A percentile compares a stretch with the other conserved stretches of the same genome.
These are phyloP conservation scores for Phalangium opilio DNA, from an alignment of 2,888 invertebrate species.

Conservation along the genomic window DNA sequence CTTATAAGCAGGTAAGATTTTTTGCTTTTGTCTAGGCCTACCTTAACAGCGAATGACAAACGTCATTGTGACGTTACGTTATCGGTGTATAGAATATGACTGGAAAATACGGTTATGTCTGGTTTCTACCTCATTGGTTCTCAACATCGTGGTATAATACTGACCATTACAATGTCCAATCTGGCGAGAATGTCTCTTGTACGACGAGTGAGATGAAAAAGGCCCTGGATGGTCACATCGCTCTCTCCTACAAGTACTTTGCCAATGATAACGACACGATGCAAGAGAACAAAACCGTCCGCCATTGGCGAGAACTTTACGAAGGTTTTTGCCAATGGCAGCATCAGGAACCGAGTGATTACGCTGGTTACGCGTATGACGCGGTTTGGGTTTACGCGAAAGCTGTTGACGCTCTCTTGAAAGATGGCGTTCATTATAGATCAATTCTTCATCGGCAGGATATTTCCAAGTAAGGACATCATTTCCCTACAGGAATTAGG, in stretches of 20 bases:
- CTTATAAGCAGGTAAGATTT: conserved; percentile 39
- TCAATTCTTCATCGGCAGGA: conserved; percentile 23
- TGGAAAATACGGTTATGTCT: conserved; percentile 51
- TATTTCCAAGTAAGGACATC: conserved; percentile 16
- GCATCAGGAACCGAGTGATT: conserved; percentile 38
- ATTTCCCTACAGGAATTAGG: conserved; percentile 32
- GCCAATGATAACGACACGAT: conserved; percentile 43
- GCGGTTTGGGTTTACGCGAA: conserved; percentile 65
- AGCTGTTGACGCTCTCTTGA: conserved; percentile 48
- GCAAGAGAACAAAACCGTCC: conserved; percentile 45
- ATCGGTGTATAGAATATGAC: conserved; percentile 35
- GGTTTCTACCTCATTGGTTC: conserved; percentile 65
- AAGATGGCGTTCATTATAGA: conserved; percentile 38
- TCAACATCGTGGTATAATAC: conserved; percentile 43
- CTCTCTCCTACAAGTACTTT: conserved; percentile 50
- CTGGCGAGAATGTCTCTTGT: conserved; percentile 40
- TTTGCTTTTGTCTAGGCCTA: neutral
- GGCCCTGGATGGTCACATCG: conserved; percentile 55
- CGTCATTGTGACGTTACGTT: neutral
- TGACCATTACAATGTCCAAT: conserved; percentile 30
- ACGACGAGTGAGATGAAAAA: conserved; percentile 44
- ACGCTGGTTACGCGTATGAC: conserved; percentile 62
- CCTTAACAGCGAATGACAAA: neutral
- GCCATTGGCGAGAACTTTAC: conserved; percentile 43
- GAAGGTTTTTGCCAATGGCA: conserved; percentile 15